phyloP scores from a whole-genome alignment of 2,888 invertebrate species.

The Cryptophagus acutangulus region DNA sequence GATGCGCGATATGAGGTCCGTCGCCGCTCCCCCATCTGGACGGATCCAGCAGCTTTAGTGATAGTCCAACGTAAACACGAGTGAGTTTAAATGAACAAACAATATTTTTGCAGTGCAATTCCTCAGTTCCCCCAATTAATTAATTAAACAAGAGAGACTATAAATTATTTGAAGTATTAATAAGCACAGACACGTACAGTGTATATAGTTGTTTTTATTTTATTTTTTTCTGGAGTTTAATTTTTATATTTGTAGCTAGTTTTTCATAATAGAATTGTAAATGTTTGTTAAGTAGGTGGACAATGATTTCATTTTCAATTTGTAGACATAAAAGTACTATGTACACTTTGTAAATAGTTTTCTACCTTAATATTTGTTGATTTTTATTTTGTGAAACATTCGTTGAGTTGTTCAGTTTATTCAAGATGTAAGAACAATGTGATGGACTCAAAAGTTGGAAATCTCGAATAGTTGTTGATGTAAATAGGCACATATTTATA shows the following conservation, averaged over 20 bases:
- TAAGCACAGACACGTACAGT: constrained; percentile 16
- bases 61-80: constrained; percentile 4
- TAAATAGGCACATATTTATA: no score
- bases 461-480: no score
- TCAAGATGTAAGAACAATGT: no score
- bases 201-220: constrained; percentile 25
- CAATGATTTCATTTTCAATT: no score
- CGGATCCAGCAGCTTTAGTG: constrained; percentile 10
- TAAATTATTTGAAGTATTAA: constrained; percentile 3
- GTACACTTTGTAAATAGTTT: background rate
- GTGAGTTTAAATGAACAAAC: constrained; percentile 22
- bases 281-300: no score
- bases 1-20: constrained; percentile 46
- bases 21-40: constrained; percentile 46
- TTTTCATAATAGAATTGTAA: no score
- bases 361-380: no score
- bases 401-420: no score
- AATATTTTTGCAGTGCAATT: constrained; percentile 26
- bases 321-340: no score
- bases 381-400: no score
- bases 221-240: constrained; percentile 30
- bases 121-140: background rate
- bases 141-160: background rate
- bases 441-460: no score
- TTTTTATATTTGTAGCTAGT: no score